phyloP scores from a whole-genome alignment of 2,888 invertebrate genomes.

The Matsumyia berberina region DNA sequence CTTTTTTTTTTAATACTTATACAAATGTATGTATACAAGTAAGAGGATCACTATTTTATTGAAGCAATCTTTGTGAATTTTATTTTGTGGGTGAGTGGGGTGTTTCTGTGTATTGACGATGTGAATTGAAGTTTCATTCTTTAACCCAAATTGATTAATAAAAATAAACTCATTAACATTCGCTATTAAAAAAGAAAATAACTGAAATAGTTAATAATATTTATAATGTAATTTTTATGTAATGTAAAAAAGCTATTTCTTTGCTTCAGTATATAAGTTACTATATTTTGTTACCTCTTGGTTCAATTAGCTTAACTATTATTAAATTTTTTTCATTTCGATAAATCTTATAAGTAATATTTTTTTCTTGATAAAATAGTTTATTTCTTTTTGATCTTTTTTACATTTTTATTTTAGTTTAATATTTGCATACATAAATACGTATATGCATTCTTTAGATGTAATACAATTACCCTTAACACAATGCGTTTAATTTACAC shows the following conservation, averaged over 20 bases:
- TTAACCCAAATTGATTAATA: slow-evolving; percentile 3
- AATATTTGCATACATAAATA: slow-evolving; percentile 16
- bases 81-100: slow-evolving; percentile 28
- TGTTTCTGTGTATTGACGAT: slow-evolving; percentile 23
- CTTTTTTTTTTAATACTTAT: neutral
- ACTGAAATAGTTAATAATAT: neutral
- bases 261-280: slow-evolving; percentile 66
- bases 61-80: slow-evolving; percentile 19
- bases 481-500: slow-evolving; percentile 16
- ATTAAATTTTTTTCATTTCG: slow-evolving; percentile 10
- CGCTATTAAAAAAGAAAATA: slow-evolving; percentile 41
- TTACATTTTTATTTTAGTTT: slow-evolving; percentile 22
- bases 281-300: slow-evolving; percentile 12
- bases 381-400: slow-evolving; percentile 38
- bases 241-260: slow-evolving; percentile 71
- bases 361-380: slow-evolving; percentile 66
- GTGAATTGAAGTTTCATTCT: slow-evolving; percentile 33
- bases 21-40: slow-evolving; percentile 4
- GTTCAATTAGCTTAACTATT: slow-evolving; percentile 12
- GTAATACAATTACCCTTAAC: neutral
- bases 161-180: slow-evolving; percentile 45
- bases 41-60: slow-evolving; percentile 6
- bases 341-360: slow-evolving; percentile 15
- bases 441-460: slow-evolving; percentile 13
- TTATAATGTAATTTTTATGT: slow-evolving; percentile 6